These are phyloP conservation scores for Hydra vulgaris DNA, from an alignment of 30 jellyfish, hydroid and myxozoan genomes.

Conservation along the genomic window DNA sequence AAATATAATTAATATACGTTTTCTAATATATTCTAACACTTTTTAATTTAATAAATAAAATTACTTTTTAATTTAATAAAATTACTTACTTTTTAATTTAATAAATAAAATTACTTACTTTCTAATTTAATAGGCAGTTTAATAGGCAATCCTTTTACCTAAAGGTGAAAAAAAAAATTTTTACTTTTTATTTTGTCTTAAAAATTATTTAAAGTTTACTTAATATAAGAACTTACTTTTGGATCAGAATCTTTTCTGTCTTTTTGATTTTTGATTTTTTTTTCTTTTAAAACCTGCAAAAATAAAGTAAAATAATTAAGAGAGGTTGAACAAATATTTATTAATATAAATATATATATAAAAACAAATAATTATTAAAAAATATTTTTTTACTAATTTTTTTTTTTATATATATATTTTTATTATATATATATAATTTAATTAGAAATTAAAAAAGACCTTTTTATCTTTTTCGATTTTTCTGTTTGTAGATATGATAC, in stretches of 20 bases:
- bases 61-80: too few relatives aligned
- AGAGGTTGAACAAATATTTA: too few relatives aligned
- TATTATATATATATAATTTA: too few relatives aligned
- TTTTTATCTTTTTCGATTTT: background rate
- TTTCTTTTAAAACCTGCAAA: background rate
- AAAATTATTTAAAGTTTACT: background rate
- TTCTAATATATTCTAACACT: too few relatives aligned
- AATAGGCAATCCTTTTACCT: background rate
- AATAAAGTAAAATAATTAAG: too few relatives aligned
- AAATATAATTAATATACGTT: too few relatives aligned
- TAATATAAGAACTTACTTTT: constrained; percentile 6
- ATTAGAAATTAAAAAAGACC: background rate
- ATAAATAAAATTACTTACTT: constrained; percentile 5
- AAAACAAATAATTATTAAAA: too few relatives aligned
- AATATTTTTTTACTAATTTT: background rate
- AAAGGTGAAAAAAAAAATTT: background rate
- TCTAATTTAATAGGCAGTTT: constrained; percentile 5
- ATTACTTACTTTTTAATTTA: background rate
- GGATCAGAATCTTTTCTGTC: constrained; percentile 28
- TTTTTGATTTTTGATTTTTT: constrained; percentile 8
- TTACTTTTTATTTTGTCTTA: background rate
- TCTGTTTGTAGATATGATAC: background rate
- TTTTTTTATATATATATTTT: too few relatives aligned
- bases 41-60: too few relatives aligned
- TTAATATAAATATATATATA: too few relatives aligned